These are phyloP conservation scores for Trialeurodes vaporariorum DNA, from an alignment of 1,140 invertebrate species.

Conservation along the genomic window DNA sequence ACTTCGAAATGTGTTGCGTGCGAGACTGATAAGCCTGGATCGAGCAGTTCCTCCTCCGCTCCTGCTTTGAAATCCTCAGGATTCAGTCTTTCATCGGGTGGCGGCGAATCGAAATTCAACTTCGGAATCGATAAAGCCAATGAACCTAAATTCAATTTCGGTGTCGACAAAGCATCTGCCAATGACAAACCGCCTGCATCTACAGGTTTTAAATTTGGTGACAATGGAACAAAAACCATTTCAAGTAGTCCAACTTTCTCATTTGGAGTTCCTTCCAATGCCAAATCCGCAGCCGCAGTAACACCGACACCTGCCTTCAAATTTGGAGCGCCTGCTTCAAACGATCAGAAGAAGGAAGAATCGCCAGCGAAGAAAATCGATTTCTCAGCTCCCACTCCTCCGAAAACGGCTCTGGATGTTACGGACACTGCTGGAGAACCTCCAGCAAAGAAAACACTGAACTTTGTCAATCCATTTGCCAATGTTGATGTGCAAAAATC, in stretches of 20 bases:
- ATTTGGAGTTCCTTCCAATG: neutral
- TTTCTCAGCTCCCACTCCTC: neutral
- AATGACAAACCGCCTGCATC: neutral
- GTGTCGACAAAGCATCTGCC: neutral
- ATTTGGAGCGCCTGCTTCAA: neutral
- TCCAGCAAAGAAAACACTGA: neutral
- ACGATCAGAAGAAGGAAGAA: neutral
- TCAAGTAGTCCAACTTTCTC: neutral
- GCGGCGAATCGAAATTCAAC: neutral
- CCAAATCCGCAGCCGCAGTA: neutral
- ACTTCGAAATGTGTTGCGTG: constrained; percentile 53
- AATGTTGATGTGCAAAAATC: neutral
- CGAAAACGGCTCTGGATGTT: neutral
- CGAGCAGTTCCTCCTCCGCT: constrained; percentile 31
- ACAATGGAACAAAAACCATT: neutral
- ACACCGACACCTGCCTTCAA: neutral
- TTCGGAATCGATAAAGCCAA: neutral
- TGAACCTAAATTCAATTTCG: neutral
- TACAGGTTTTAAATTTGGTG: neutral
- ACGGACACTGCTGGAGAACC: neutral
- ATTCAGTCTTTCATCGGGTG: neutral
- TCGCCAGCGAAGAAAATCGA: neutral
- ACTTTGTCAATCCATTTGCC: neutral
- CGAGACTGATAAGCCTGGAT: constrained; percentile 40
- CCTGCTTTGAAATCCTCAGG: neutral